Evolutionary conservation across 1,140 invertebrate species (phyloP).

Genomic region (Pseudomyrmex sp.): DNA sequence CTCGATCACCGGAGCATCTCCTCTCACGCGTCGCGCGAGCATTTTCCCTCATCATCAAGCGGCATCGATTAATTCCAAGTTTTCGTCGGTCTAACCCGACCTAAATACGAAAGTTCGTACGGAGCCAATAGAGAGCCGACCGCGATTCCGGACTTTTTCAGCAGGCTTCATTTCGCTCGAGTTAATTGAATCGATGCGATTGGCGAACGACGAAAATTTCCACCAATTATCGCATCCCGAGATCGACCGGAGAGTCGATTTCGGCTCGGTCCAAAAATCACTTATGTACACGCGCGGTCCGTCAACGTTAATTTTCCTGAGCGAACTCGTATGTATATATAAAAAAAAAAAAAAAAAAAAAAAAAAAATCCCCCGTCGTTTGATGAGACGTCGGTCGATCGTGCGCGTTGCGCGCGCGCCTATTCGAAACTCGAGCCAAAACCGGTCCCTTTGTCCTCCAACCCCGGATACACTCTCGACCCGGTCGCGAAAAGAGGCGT

Average conservation of each 20-base stretch:
- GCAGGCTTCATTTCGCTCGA: conserved; percentile 41
- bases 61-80: conserved; percentile 49
- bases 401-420: neutral
- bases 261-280: conserved; percentile 32
- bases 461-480: conserved; percentile 15
- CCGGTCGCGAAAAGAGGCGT: conserved; percentile 19
- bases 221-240: conserved; percentile 56
- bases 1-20: neutral
- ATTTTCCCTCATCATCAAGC: neutral
- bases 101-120: conserved; percentile 45
- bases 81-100: conserved; percentile 19
- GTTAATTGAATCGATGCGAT: conserved; percentile 44
- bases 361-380: neutral
- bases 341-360: neutral
- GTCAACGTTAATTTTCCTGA: conserved; percentile 32
- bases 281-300: neutral
- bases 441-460: neutral
- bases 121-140: neutral
- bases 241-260: conserved; percentile 32
- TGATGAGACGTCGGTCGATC: neutral
- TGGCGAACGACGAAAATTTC: conserved; percentile 62
- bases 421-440: conserved; percentile 49
- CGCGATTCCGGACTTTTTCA: conserved; percentile 22
- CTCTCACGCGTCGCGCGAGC: neutral
- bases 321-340: neutral